phyloP scores from a whole-genome alignment of 92 coral and sea anemone species.

The Virgularia gustaviana region DNA sequence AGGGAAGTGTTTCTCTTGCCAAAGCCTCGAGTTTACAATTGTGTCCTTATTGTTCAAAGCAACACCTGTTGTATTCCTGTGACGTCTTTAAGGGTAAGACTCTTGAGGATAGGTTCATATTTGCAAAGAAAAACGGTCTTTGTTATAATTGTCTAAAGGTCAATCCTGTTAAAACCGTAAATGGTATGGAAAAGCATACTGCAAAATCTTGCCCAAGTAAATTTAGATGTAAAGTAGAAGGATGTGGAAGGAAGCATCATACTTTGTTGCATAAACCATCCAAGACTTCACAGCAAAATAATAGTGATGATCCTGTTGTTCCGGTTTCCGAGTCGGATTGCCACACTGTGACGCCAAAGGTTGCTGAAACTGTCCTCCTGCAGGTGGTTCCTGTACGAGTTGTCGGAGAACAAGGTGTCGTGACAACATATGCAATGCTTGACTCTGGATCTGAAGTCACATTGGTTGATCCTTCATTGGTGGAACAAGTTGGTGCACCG shows the following conservation, averaged over 20 bases:
- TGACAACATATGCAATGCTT: conserved; percentile 51
- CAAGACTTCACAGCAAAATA: no score
- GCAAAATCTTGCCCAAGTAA: conserved; percentile 43
- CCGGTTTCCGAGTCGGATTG: no score
- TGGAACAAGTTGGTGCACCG: conserved; percentile 1
- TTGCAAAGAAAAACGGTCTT: conserved; percentile 14
- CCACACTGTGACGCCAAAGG: no score
- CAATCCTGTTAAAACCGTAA: conserved; percentile 1
- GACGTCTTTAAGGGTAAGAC: conserved; percentile 28
- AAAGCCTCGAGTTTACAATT: conserved; percentile 4
- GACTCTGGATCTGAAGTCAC: conserved; percentile 50
- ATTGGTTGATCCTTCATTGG: conserved; percentile 47
- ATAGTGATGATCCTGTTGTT: no score
- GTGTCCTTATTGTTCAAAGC: conserved; percentile 41
- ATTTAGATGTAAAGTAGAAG: conserved; percentile 25
- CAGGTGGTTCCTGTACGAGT: conserved; percentile 50
- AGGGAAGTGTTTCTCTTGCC: neutral
- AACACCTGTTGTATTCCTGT: conserved; percentile 45
- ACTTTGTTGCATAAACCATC: conserved; percentile 34
- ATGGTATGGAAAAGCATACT: conserved; percentile 13
- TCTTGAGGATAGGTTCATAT: conserved; percentile 9
- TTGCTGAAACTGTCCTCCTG: conserved; percentile 27
- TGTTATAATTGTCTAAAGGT: conserved; percentile 44
- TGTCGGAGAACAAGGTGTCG: conserved; percentile 1
- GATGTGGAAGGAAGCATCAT: conserved; percentile 24